These are phyloP conservation scores for Trachemys scripta DNA, from an alignment of 2,113 vertebrate genomes.

Conservation along the genomic window DNA sequence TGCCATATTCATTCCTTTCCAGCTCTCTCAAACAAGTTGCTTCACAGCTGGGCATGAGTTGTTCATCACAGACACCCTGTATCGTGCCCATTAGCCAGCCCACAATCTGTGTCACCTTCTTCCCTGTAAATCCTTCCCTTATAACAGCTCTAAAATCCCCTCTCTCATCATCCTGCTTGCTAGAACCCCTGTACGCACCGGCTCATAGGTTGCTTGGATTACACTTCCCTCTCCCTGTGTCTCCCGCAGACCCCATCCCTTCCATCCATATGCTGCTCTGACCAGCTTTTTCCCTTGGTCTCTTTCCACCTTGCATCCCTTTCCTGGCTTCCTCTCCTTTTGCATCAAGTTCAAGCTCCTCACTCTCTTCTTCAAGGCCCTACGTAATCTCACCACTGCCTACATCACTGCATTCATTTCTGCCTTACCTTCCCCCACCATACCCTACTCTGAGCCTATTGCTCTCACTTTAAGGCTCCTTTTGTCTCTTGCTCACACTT, in stretches of 20 bases:
- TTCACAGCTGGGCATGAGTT: conserved; percentile 44
- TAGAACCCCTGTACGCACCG: background rate
- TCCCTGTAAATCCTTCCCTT: background rate
- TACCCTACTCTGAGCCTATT: background rate
- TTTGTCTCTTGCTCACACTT: background rate
- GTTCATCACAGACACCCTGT: background rate
- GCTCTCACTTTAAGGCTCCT: background rate
- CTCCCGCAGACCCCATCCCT: background rate
- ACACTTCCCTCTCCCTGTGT: background rate
- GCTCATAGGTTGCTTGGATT: background rate
- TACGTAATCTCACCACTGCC: background rate
- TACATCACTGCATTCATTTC: background rate
- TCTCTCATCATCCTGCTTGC: rapidly evolving
- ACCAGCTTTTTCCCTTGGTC: background rate
- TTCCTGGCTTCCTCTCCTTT: background rate
- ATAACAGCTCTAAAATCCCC: background rate
- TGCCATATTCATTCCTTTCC: conserved; percentile 12
- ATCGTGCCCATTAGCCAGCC: background rate
- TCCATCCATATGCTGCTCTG: background rate
- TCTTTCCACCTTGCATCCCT: background rate
- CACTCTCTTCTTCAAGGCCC: background rate
- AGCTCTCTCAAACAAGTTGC: conserved; percentile 17
- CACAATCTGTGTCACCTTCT: background rate
- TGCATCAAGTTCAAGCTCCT: background rate
- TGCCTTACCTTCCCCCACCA: background rate